These are phyloP conservation scores for Alouatta palliata DNA, from an alignment of 2,113 vertebrate species.

Conservation along the genomic window DNA sequence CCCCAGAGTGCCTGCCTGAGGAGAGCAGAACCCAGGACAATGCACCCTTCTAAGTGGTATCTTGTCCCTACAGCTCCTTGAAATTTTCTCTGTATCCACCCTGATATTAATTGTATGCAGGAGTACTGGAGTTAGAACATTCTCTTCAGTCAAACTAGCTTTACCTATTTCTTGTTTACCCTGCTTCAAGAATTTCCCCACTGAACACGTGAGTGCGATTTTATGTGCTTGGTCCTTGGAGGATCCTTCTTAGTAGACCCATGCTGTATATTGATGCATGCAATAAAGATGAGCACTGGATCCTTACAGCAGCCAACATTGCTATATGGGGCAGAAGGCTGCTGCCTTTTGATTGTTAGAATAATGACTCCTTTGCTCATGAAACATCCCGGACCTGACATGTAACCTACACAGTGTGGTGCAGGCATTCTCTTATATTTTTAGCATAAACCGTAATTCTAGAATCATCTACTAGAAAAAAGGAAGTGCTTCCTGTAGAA, in stretches of 20 bases:
- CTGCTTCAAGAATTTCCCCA: neutral
- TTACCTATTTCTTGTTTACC: neutral
- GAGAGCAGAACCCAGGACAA: neutral
- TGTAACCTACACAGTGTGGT: neutral
- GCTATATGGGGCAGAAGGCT: neutral
- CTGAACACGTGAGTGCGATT: neutral
- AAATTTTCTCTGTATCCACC: neutral
- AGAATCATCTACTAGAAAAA: neutral
- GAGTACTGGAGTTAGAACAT: neutral
- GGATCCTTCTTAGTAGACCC: neutral
- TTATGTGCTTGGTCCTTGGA: neutral
- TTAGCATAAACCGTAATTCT: neutral
- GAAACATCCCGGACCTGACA: neutral
- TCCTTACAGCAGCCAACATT: neutral
- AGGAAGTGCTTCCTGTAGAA: neutral
- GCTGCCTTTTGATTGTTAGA: neutral
- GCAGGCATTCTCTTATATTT: neutral
- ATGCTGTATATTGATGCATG: neutral
- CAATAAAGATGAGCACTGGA: neutral
- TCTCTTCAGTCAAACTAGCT: neutral
- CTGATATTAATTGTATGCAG: neutral
- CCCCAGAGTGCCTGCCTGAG: neutral
- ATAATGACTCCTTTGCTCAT: neutral
- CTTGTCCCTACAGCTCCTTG: neutral
- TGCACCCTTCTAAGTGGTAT: neutral